phyloP scores from a whole-genome alignment of 1,140 invertebrate genomes.

The Manduca sexta region DNA sequence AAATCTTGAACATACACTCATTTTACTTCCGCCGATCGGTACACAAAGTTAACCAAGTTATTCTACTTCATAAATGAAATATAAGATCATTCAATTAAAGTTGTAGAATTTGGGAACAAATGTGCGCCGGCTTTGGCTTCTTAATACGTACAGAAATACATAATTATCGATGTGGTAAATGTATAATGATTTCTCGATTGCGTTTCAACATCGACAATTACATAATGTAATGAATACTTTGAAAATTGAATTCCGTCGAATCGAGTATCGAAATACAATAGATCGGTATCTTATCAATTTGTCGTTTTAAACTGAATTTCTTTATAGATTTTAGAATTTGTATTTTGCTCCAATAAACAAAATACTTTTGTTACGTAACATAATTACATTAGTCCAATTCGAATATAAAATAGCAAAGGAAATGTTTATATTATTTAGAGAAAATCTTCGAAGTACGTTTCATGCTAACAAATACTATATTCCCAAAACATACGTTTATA shows the following conservation, averaged over 20 bases:
- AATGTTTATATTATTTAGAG: too few relatives aligned
- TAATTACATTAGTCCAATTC: too few relatives aligned
- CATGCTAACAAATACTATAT: too few relatives aligned
- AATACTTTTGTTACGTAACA: too few relatives aligned
- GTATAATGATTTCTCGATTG: not conserved
- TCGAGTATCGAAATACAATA: conserved; percentile 3
- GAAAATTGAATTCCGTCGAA: not conserved
- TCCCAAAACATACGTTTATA: too few relatives aligned
- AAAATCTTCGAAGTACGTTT: too few relatives aligned
- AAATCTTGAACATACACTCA: not conserved
- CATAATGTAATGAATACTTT: not conserved
- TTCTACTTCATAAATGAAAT: not conserved
- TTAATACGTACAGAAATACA: conserved; percentile 10
- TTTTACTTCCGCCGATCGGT: not conserved
- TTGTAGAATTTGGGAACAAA: not conserved
- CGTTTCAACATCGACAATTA: not conserved
- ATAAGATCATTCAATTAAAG: conserved; percentile 1
- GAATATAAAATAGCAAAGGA: too few relatives aligned
- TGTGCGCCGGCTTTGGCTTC: not conserved
- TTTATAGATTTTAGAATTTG: too few relatives aligned
- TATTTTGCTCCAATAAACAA: too few relatives aligned
- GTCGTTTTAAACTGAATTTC: too few relatives aligned
- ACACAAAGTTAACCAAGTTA: not conserved
- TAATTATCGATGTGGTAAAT: conserved; percentile 10
- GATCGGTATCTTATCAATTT: not conserved